Percentiles rank a stretch among this genome's conserved stretches.
Evolutionary conservation across 2,888 invertebrate genomes (phyloP).

Genomic region (Drosophila meridiana): DNA sequence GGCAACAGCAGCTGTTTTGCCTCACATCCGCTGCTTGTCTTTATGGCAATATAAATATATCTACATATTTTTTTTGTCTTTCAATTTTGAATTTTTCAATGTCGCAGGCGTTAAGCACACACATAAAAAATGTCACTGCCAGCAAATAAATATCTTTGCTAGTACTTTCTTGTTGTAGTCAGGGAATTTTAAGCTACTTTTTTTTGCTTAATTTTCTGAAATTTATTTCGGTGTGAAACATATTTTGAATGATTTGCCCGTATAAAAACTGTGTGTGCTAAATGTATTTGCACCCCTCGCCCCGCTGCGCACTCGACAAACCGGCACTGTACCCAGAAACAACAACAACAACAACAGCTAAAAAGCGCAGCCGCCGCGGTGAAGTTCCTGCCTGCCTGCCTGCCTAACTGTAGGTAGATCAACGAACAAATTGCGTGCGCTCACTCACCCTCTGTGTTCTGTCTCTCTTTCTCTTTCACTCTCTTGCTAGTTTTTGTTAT

Average conservation of each 20-base stretch:
- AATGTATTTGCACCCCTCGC: conserved; percentile 38
- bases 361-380: conserved; percentile 29
- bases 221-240: conserved; percentile 63
- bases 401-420: conserved; percentile 34
- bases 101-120: conserved; percentile 43
- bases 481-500: conserved; percentile 28
- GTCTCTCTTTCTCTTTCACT: not conserved
- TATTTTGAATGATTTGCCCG: conserved; percentile 41
- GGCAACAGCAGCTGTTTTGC: conserved; percentile 44
- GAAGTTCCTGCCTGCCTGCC: conserved; percentile 22
- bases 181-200: conserved; percentile 65
- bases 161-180: conserved; percentile 44
- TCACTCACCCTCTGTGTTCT: conserved; percentile 20
- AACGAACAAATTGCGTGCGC: conserved; percentile 35
- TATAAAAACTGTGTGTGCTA: conserved; percentile 35
- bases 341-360: conserved; percentile 10
- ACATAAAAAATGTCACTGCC: conserved; percentile 74
- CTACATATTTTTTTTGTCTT: conserved; percentile 18
- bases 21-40: conserved; percentile 16
- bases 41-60: conserved; percentile 11
- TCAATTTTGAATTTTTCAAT: conserved; percentile 61
- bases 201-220: conserved; percentile 26
- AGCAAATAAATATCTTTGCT: conserved; percentile 62
- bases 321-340: conserved; percentile 63
- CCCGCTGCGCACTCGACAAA: conserved; percentile 21